Evolutionary conservation across 2,113 vertebrate species (phyloP).

Genomic region (Anthoscopus minutus): DNA sequence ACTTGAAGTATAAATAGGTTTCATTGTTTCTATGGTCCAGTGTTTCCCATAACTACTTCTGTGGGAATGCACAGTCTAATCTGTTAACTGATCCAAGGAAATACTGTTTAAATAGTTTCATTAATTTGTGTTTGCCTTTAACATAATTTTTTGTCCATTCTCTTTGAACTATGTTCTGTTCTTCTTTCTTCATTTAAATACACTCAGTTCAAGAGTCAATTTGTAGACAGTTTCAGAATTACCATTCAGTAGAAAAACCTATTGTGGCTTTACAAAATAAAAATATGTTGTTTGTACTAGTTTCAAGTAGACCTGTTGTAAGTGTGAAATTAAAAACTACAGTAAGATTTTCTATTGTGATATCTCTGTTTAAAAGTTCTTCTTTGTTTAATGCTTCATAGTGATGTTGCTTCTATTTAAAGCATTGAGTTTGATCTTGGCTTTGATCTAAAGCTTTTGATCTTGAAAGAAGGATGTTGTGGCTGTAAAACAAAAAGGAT

Average conservation of each 20-base stretch:
- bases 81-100: neutral
- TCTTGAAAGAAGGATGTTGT: slow-evolving; percentile 72
- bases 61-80: neutral
- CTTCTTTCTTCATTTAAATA: neutral
- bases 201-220: neutral
- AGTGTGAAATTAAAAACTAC: slow-evolving; percentile 42
- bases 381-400: slow-evolving; percentile 54
- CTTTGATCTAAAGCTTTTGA: slow-evolving; percentile 81
- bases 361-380: neutral
- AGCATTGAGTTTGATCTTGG: slow-evolving; percentile 69
- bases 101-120: neutral
- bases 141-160: neutral
- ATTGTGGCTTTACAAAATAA: slow-evolving; percentile 32
- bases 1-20: neutral
- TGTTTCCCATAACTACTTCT: neutral
- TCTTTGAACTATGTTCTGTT: neutral
- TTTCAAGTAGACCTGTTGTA: slow-evolving; percentile 14
- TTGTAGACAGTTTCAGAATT: neutral
- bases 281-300: neutral
- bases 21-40: neutral
- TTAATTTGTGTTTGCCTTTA: neutral
- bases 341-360: slow-evolving; percentile 55
- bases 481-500: slow-evolving; percentile 61
- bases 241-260: neutral
- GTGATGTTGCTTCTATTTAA: slow-evolving; percentile 72